Evolutionary conservation across 2,888 invertebrate genomes (phyloP), one percentile per base, ranked within the genome.

Genomic region (Pristionchus arcanus): DNA sequence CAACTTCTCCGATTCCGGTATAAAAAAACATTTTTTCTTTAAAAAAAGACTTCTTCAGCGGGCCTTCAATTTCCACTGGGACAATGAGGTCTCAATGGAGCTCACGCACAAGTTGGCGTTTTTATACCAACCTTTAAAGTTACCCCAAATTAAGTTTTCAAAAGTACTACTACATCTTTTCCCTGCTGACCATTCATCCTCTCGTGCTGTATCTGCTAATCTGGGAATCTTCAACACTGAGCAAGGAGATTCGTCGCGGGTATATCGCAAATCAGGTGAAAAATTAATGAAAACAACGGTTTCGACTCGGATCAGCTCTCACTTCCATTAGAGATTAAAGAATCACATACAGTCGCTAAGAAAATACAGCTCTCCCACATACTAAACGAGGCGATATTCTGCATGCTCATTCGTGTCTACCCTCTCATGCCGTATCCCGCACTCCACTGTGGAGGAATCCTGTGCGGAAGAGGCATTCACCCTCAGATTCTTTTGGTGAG

Each of bases 211-310:
- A 37, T 28, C 25, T 77, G 1, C 42, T 77, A 1, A 42, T 77
- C 9, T 42, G 74, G 37, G 42, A 77, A 42, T 31, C 74, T 2
- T 9, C 13, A 3, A 16, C 34, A 13, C 74, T 77, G 0, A 77
- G 74, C 42, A 77, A 77, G 31, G 74, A 77, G 9, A 77, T 77
- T 25, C 74, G 74, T 0, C 34, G 25, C 19, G 74, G 74, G 2
- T 77, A 77, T 42, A 77, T 77, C 11, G 74, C 74, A 1, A 77
- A 77, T 42, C 74, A 77, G 42, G 74, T 77, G 31, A 68, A 11
- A 9, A 49, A n/a, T n/a, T n/a, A 7, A 49, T 49, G 42, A 42
- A 42, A 42, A 42, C 42, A 42, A 42, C 3, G 42, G 9, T 42
- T 42, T 5, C 42, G 9, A 42, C 3, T 9, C 42, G 42, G 42